These are phyloP conservation scores for Megalops cyprinoides DNA, from an alignment of 2,797 vertebrate genomes.

Conservation along the genomic window DNA sequence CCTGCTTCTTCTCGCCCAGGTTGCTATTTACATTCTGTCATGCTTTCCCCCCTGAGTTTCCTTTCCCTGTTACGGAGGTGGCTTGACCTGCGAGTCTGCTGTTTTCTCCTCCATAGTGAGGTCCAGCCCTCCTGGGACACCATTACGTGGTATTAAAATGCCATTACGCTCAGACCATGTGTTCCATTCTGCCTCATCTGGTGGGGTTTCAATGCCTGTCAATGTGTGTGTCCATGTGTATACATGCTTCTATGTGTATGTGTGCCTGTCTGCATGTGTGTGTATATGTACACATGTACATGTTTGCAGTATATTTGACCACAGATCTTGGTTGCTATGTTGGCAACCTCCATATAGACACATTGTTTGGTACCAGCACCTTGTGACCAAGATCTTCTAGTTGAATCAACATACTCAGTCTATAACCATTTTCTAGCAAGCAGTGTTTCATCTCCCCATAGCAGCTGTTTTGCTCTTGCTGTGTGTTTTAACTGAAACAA, in stretches of 20 bases:
- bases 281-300: neutral
- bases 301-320: neutral
- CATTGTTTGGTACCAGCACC: too few relatives aligned
- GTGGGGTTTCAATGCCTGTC: slow-evolving; percentile 49
- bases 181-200: slow-evolving; percentile 50
- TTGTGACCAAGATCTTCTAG: too few relatives aligned
- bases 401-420: neutral
- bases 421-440: neutral
- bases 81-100: slow-evolving; percentile 39
- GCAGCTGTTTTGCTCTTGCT: neutral
- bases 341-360: neutral
- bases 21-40: slow-evolving; percentile 47
- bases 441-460: neutral
- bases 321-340: neutral
- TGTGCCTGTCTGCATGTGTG: slow-evolving; percentile 10
- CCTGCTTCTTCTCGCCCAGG: neutral
- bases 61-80: slow-evolving; percentile 5
- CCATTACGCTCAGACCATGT: slow-evolving; percentile 49
- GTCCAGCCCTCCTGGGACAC: slow-evolving; percentile 42
- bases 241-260: neutral
- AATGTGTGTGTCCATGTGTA: slow-evolving; percentile 11
- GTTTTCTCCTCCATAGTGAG: slow-evolving; percentile 56
- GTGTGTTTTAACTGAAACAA: neutral
- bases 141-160: slow-evolving; percentile 57
- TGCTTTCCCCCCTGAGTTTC: slow-evolving; percentile 58